These are phyloP conservation scores for Philhelius pedissequus DNA, from an alignment of 2,888 invertebrate species.

Conservation along the genomic window DNA sequence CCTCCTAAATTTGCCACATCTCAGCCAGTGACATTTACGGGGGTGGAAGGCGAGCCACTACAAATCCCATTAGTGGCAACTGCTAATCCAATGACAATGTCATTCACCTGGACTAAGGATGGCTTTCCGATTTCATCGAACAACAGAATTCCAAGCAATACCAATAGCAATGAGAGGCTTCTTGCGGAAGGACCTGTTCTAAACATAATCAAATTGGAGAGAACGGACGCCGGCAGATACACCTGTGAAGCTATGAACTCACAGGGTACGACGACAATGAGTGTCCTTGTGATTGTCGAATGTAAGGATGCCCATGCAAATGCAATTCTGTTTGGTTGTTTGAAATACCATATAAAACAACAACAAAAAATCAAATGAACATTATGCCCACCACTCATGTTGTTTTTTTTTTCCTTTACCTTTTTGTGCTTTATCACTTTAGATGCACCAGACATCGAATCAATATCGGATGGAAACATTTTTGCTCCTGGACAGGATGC, in stretches of 20 bases:
- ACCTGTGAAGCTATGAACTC: conserved; percentile 76
- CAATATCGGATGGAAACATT: conserved; percentile 74
- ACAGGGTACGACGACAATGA: conserved; percentile 75
- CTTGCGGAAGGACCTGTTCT: conserved; percentile 75
- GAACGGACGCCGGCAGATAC: conserved; percentile 75
- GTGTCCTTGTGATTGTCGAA: conserved; percentile 75
- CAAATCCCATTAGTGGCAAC: conserved; percentile 75
- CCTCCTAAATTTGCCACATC: conserved; percentile 75
- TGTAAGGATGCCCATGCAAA: conserved; percentile 72
- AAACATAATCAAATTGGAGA: conserved; percentile 74
- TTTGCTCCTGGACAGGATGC: conserved; percentile 75
- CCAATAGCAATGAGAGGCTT: conserved; percentile 72
- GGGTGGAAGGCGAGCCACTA: conserved; percentile 75
- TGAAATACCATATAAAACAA: background rate
- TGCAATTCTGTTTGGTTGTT: conserved; percentile 2
- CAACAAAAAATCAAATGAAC: background rate
- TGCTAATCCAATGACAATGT: conserved; percentile 76
- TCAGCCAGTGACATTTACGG: conserved; percentile 73
- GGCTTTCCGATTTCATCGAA: conserved; percentile 75
- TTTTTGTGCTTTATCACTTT: conserved; percentile 17
- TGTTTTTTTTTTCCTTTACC: background rate
- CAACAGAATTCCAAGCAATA: conserved; percentile 68
- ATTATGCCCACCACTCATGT: background rate
- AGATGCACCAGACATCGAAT: conserved; percentile 75
- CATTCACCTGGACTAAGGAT: conserved; percentile 77